These are phyloP conservation scores for Sycophila sp. DNA, from an alignment of 1,140 invertebrate species.

Conservation along the genomic window DNA sequence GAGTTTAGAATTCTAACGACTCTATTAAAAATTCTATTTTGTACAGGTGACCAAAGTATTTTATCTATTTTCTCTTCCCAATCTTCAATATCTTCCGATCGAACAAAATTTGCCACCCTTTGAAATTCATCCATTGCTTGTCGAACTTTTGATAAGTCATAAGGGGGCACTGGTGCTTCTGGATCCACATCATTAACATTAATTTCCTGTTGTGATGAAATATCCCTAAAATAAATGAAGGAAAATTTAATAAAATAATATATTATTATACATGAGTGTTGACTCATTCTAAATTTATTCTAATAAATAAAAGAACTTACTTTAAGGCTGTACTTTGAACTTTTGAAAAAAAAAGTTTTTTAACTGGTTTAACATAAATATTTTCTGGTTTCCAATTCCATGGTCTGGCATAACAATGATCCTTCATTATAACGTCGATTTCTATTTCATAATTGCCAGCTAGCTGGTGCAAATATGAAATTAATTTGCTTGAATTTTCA, in stretches of 20 bases:
- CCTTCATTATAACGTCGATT: constrained; percentile 62
- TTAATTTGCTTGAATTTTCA: constrained; percentile 57
- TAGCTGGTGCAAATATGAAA: constrained; percentile 28
- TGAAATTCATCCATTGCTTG: constrained; percentile 80
- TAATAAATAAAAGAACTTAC: not conserved
- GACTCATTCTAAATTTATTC: too few relatives aligned
- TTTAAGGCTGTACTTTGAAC: not conserved
- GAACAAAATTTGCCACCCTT: constrained; percentile 72
- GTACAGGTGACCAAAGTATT: constrained; percentile 73
- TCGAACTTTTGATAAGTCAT: constrained; percentile 73
- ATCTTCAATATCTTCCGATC: constrained; percentile 71
- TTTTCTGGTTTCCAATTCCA: constrained; percentile 78
- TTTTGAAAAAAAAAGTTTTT: constrained; percentile 64
- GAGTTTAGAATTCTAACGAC: constrained; percentile 76
- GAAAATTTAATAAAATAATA: not conserved
- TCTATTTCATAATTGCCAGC: constrained; percentile 59
- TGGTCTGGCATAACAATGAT: constrained; percentile 77
- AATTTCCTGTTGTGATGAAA: constrained; percentile 59
- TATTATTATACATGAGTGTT: too few relatives aligned
- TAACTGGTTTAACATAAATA: constrained; percentile 72
- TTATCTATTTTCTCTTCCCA: constrained; percentile 78
- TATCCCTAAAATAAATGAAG: not conserved
- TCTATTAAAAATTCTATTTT: constrained; percentile 75
- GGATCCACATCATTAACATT: constrained; percentile 62
- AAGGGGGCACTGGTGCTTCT: constrained; percentile 59